Percentiles rank a stretch among this genome's conserved stretches.
These are phyloP conservation scores for Tetragnatha montana DNA, from an alignment of 2,888 invertebrate genomes.

Conservation along the genomic window DNA sequence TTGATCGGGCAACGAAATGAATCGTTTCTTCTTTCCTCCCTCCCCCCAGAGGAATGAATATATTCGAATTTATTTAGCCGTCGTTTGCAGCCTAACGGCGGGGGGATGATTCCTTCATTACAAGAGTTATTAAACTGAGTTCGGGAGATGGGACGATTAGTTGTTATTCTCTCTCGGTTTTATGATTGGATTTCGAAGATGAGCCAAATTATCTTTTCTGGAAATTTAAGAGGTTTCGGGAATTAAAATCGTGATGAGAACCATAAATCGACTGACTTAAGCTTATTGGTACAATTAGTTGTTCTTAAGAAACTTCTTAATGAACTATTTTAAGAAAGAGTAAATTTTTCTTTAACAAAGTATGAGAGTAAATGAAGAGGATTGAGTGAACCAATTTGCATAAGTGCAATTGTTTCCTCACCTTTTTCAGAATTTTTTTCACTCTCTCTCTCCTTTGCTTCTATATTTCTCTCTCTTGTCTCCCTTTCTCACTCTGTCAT, in stretches of 20 bases:
- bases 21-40: neutral
- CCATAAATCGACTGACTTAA: neutral
- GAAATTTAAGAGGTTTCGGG: neutral
- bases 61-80: neutral
- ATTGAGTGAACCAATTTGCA: too few relatives aligned
- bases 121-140: constrained; percentile 26
- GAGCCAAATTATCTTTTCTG: neutral
- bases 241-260: neutral
- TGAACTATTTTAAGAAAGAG: too few relatives aligned
- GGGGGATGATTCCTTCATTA: constrained; percentile 40
- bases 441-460: too few relatives aligned
- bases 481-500: too few relatives aligned
- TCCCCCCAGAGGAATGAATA: neutral
- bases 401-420: too few relatives aligned
- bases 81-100: constrained; percentile 19
- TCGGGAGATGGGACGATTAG: neutral
- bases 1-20: constrained; percentile 9
- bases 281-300: neutral
- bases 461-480: too few relatives aligned
- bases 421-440: too few relatives aligned
- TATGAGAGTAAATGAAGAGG: too few relatives aligned
- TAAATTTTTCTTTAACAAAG: too few relatives aligned
- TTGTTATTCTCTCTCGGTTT: neutral
- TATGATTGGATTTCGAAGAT: neutral
- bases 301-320: neutral